A percentile compares a stretch with the other conserved stretches of the same genome.
These are phyloP conservation scores for Agonopterix heracliana DNA, from an alignment of 2,888 invertebrate species.

Conservation along the genomic window DNA sequence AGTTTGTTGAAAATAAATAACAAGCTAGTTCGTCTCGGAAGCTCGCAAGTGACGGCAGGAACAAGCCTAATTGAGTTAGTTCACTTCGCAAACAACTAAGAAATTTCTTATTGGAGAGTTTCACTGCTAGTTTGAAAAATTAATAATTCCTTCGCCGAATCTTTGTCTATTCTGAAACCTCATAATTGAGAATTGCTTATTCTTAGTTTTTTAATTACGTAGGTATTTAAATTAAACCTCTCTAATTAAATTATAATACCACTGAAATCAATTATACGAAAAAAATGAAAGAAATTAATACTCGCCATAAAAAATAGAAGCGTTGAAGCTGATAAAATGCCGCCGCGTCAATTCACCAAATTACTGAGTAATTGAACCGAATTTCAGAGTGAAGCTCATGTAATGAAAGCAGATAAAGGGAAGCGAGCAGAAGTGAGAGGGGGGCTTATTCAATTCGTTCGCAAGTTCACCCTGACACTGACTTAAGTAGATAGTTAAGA, in stretches of 20 bases:
- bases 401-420: conserved; percentile 68
- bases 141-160: conserved; percentile 21
- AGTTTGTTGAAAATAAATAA: conserved; percentile 16
- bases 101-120: conserved; percentile 26
- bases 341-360: conserved; percentile 61
- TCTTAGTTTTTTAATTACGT: no score
- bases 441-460: conserved; percentile 63
- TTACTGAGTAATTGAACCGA: conserved; percentile 67
- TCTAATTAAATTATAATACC: no score
- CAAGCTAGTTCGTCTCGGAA: conserved; percentile 16
- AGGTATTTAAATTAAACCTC: no score
- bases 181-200: no score
- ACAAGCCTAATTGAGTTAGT: conserved; percentile 30
- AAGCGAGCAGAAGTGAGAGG: conserved; percentile 43
- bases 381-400: conserved; percentile 63
- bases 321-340: conserved; percentile 60
- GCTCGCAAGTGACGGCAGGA: conserved; percentile 20
- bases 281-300: conserved; percentile 21
- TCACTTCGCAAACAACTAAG: conserved; percentile 25
- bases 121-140: conserved; percentile 23
- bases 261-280: no score
- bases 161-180: no score
- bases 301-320: conserved; percentile 28
- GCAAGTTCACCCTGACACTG: conserved; percentile 54
- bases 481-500: conserved; percentile 70